These are phyloP conservation scores for Macrosteles quadrilineatus DNA, from an alignment of 1,140 invertebrate genomes.

Conservation along the genomic window DNA sequence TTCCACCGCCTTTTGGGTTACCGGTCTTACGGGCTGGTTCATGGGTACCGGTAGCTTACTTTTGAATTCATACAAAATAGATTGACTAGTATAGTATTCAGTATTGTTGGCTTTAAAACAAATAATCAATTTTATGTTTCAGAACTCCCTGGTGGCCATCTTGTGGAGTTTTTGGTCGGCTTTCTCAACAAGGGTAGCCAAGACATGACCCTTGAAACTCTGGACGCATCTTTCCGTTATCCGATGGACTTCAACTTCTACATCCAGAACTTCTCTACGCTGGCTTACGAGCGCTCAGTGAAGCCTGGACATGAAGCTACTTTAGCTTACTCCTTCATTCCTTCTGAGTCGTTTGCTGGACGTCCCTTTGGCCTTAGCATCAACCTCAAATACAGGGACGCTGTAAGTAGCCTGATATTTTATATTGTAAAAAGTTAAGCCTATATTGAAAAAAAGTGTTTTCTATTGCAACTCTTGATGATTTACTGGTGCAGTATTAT, in stretches of 20 bases:
- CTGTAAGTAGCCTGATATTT: conserved; percentile 54
- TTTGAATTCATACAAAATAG: no score
- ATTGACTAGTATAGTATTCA: no score
- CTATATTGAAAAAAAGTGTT: no score
- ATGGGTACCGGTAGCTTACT: no score
- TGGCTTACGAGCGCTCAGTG: conserved; percentile 86
- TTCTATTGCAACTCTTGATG: no score
- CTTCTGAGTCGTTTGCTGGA: conserved; percentile 92
- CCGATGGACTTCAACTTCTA: conserved; percentile 98
- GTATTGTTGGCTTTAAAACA: no score
- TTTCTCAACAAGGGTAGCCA: conserved; percentile 92
- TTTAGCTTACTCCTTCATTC: conserved; percentile 92
- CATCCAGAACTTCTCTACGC: conserved; percentile 96
- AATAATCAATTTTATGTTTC: no score
- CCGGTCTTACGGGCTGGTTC: no score
- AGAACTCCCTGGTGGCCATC: conserved; percentile 90
- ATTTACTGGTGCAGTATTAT: no score
- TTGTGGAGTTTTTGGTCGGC: conserved; percentile 94
- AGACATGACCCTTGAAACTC: conserved; percentile 88
- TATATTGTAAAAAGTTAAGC: no score
- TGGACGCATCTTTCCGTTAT: conserved; percentile 98
- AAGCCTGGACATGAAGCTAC: conserved; percentile 92
- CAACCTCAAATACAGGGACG: conserved; percentile 91
- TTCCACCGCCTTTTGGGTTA: no score
- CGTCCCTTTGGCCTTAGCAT: conserved; percentile 94